phyloP scores from a whole-genome alignment of 2,888 invertebrate genomes.

The Mythimna ferrago region DNA sequence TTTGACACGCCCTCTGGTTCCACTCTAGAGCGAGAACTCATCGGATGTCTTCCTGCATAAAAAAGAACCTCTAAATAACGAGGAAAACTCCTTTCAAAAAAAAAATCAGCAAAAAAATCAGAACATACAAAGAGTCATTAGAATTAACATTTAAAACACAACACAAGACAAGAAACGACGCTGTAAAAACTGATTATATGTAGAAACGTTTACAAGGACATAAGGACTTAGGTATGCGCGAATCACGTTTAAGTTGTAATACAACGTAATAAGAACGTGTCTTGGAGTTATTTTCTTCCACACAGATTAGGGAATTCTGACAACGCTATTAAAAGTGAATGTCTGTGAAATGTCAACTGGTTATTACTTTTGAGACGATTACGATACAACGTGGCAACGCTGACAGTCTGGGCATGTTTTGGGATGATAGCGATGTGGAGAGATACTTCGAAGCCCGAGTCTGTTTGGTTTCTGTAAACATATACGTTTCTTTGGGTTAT shows the following conservation, averaged over 20 bases:
- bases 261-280: slow-evolving; percentile 14
- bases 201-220: not conserved
- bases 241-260: not conserved
- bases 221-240: not conserved
- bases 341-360: not conserved
- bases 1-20: too few relatives aligned
- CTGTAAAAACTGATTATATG: slow-evolving; percentile 19
- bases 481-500: too few relatives aligned
- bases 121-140: not conserved
- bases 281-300: slow-evolving; percentile 2
- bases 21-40: too few relatives aligned
- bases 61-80: too few relatives aligned
- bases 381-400: too few relatives aligned
- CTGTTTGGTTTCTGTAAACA: too few relatives aligned
- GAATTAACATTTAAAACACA: not conserved
- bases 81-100: not conserved
- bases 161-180: not conserved
- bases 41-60: too few relatives aligned
- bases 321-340: not conserved
- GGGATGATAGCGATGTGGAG: too few relatives aligned
- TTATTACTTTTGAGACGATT: not conserved
- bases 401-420: too few relatives aligned
- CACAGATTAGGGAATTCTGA: slow-evolving; percentile 6
- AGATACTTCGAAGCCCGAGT: too few relatives aligned
- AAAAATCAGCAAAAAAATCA: not conserved